phyloP scores from a whole-genome alignment of 2,797 vertebrate species.

The Pseudochirops corinnae region DNA sequence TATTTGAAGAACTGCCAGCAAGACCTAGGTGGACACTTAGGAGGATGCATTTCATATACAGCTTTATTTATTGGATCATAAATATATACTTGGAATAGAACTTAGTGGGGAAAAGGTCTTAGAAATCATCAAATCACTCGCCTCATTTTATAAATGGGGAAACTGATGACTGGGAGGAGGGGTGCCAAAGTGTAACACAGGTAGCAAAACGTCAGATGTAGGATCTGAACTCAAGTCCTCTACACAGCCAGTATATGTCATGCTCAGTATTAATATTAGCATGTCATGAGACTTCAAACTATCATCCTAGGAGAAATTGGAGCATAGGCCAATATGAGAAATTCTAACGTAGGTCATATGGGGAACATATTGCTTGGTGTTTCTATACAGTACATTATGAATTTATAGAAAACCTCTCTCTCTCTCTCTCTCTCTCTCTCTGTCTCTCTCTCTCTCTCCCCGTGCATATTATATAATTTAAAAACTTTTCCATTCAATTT shows the following conservation, averaged over 20 bases:
- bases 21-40: background rate
- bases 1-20: background rate
- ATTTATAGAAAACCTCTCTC: background rate
- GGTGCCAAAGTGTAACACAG: background rate
- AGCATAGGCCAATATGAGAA: background rate
- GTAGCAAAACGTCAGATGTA: background rate
- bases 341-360: background rate
- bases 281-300: background rate
- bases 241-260: background rate
- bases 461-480: background rate
- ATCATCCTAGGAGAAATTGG: background rate
- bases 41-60: background rate
- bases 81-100: background rate
- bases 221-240: background rate
- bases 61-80: background rate
- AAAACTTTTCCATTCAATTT: background rate
- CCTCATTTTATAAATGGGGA: background rate
- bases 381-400: background rate
- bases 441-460: too few relatives aligned
- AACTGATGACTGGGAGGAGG: background rate
- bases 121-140: background rate
- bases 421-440: too few relatives aligned
- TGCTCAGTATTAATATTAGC: background rate
- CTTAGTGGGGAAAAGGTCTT: background rate
- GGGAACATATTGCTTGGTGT: background rate